Evolutionary conservation across 1,140 invertebrate genomes (phyloP), one percentile per base, ranked within the genome.

Genomic region (Caenorhabditis briggsae): DNA sequence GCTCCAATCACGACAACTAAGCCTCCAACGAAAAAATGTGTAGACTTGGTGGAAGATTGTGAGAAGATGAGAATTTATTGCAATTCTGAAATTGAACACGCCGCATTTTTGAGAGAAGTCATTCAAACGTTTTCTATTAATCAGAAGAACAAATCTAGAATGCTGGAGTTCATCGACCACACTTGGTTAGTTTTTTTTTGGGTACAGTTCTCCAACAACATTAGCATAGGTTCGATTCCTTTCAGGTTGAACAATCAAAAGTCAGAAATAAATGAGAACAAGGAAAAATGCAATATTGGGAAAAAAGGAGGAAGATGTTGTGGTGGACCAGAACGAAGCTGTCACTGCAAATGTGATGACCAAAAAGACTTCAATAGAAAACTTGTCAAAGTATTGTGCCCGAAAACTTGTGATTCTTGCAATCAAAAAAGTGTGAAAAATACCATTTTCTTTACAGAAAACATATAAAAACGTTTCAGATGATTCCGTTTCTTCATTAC

Each of bases 371-470:
- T 70, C 48, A 61, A 70, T 85, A 41, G 84, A 33, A 46, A 56
- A 55, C 9, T 85, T 16, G 84, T 85, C 0, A 64, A 33, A 53
- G 41, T 23, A 41, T 25, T 58, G 18, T 85, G 84, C 25, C 84
- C 84, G 41, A 70, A 85, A 56, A 85, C 61, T 9, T 85, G 84
- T 58, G 64, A 33, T 20, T 23, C 53, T 16, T 78, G 70, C 33
- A 53, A 78, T 53, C 46, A 78, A 23, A 48, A 41, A 78, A 12
- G 70, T 61, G 50, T 50, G 59, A 23, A 18, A 23, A 8, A 25
- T 56, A 16, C 16, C 8, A 43, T 9, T n/a, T n/a, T 9, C 9
- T 56, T 33, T 18, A 8, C 16, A 6, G 9, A n/a, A 18, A 16
- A 83, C n/a, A 5, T 16, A 11, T 83, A 5, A 33, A 33, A 33